Base-by-base conservation (phyloP, 2,888 invertebrate genomes). In the Ormia ochracea region DNA sequence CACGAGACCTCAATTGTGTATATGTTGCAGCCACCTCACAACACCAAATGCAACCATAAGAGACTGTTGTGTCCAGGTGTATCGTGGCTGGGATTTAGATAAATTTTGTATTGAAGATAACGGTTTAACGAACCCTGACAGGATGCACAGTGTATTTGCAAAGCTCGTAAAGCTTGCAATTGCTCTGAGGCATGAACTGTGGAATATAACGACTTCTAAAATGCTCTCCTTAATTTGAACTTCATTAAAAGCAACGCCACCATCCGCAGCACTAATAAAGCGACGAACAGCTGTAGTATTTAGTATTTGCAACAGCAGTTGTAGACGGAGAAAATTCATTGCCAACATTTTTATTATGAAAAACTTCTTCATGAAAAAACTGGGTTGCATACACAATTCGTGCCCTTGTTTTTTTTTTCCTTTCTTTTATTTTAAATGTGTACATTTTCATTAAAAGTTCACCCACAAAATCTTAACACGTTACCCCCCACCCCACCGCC, bases 371-470 rank as follows among this genome's bases (percentile, higher is more conserved):
- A n/a, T n/a, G n/a, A n/a, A 17, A 61, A 73, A 80, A 65, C 43
- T 73, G 65, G 69, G 70, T 73, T 59, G 70, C 41, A 6, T 41
- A 5, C 17, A 31, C 4, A 17, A 61, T 72, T 14, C 33, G 23
- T 63, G 7, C 19, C 43, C 41, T 66, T 66, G 19, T 36, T 54
- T 54, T n/a, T 31, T 52, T 28, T 43, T n/a, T n/a, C n/a, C n/a
- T n/a, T n/a, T n/a, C n/a, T n/a, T n/a, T 68, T 45, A 58, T 70
- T 72, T 54, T 56, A 56, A 73, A 73, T 65, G 26, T 74, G 52
- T 54, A 75, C 52, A 75, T 79, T 61, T 79, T 79, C 79, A 79
- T 75, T 75, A 75, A 70, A 38, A 66, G 59, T 36, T 58, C 52
- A 59, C 52, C 59, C 58, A 52, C 69, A 63, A 19, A 56, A 4